Conservation (phyloP, 2,797 vertebrate genomes). For the Cirrhinus mrigala region DNA sequence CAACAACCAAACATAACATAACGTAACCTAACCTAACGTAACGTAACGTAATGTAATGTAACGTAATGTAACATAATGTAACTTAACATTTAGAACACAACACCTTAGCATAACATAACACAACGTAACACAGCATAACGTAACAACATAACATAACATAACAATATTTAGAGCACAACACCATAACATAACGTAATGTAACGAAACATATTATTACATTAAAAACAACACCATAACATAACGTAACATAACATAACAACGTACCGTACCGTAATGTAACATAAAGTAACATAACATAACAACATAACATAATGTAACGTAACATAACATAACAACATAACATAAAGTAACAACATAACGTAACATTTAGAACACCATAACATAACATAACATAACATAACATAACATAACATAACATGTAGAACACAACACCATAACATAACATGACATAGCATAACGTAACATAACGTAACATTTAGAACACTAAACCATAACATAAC, state of each 20-base stretch:
- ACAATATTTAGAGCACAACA: neutral
- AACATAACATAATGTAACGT: too few relatives aligned
- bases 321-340: too few relatives aligned
- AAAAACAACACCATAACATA: neutral
- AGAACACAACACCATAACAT: neutral
- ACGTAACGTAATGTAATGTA: neutral
- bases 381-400: neutral
- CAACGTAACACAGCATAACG: neutral
- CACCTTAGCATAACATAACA: too few relatives aligned
- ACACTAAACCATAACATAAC: too few relatives aligned
- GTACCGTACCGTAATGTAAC: neutral
- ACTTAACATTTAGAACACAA: neutral
- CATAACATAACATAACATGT: neutral
- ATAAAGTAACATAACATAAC: too few relatives aligned
- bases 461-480: too few relatives aligned
- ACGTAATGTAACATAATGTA: too few relatives aligned
- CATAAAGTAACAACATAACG: too few relatives aligned
- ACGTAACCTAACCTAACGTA: neutral
- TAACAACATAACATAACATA: too few relatives aligned
- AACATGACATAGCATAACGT: neutral
- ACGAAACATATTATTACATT: too few relatives aligned
- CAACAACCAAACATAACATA: too few relatives aligned
- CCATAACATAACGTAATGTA: too few relatives aligned
- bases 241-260: neutral
- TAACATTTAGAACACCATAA: neutral